These are phyloP conservation scores for Macrosoma leucophasiata DNA, from an alignment of 2,888 invertebrate genomes.

Conservation along the genomic window DNA sequence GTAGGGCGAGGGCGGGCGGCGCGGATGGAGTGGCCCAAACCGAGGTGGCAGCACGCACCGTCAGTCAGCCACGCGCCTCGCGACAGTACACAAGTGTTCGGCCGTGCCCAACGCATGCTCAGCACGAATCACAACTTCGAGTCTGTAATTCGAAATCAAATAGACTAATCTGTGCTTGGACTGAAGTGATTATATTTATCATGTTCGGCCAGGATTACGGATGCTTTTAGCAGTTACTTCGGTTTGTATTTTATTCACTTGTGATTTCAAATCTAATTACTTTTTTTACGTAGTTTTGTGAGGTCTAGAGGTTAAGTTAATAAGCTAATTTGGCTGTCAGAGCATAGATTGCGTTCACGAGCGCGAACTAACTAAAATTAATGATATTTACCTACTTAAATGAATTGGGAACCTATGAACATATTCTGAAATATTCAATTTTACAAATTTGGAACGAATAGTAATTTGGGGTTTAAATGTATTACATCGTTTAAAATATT, in stretches of 20 bases:
- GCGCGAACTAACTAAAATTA: conserved; percentile 11
- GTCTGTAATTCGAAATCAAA: conserved; percentile 4
- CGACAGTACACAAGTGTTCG: conserved; percentile 26
- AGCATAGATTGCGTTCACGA: conserved; percentile 13
- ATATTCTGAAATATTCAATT: too few species aligned
- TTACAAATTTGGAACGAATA: too few species aligned
- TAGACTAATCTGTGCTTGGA: conserved; percentile 7
- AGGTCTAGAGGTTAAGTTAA: too few species aligned
- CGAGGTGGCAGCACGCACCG: conserved; percentile 27
- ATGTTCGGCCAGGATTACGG: too few species aligned
- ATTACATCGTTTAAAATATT: too few species aligned
- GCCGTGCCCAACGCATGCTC: conserved; percentile 30
- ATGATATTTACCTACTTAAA: conserved; percentile 1
- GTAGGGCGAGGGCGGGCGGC: conserved; percentile 35
- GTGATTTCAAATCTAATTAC: too few species aligned
- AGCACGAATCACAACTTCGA: conserved; percentile 34
- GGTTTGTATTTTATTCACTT: too few species aligned
- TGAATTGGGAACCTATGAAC: too few species aligned
- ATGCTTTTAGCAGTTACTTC: too few species aligned
- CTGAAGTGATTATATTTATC: too few species aligned
- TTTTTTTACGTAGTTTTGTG: too few species aligned
- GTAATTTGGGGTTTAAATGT: too few species aligned
- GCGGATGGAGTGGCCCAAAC: conserved; percentile 22
- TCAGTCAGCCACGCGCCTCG: conserved; percentile 54
- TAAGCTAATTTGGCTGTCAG: conserved; percentile 10